Percentiles rank a stretch among this genome's conserved stretches.
Conservation (phyloP, 2,888 invertebrate species). For the Microchrysa polita region DNA sequence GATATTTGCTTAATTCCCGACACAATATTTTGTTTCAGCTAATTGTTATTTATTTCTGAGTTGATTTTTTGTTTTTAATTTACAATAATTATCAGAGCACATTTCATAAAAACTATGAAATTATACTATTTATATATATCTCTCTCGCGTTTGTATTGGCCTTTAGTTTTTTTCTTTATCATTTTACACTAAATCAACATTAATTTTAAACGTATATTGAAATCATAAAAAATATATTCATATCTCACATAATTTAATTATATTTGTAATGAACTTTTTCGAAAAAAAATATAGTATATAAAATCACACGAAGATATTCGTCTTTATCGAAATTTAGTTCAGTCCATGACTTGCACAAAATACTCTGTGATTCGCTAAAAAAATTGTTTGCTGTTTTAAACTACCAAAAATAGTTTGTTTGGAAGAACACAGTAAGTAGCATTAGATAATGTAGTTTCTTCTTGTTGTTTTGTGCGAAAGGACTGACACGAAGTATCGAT, state of each 20-base stretch:
- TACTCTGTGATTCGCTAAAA: slow-evolving; percentile 1
- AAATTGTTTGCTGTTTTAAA: not conserved
- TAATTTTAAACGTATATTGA: slow-evolving; percentile 17
- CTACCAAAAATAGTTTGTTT: not conserved
- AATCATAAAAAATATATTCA: slow-evolving; percentile 8
- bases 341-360: slow-evolving; percentile 28
- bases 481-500: not conserved
- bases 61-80: not conserved
- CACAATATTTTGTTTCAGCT: not conserved
- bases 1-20: slow-evolving; percentile 27
- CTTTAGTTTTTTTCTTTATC: slow-evolving; percentile 5
- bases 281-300: slow-evolving; percentile 26
- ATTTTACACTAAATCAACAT: slow-evolving; percentile 21
- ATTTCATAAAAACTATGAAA: not conserved
- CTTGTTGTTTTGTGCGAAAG: slow-evolving; percentile 21
- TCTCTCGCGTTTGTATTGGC: slow-evolving; percentile 17
- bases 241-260: slow-evolving; percentile 30
- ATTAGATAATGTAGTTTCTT: not conserved
- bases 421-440: slow-evolving; percentile 11
- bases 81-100: slow-evolving; percentile 9
- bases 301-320: slow-evolving; percentile 36
- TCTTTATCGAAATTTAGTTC: slow-evolving; percentile 32
- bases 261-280: slow-evolving; percentile 23
- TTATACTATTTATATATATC: not conserved
- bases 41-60: slow-evolving; percentile 1